Percentiles rank a stretch among this genome's conserved stretches.
Evolutionary conservation across 1,140 invertebrate species (phyloP).

Genomic region (Trichomalopsis sarcophagae): DNA sequence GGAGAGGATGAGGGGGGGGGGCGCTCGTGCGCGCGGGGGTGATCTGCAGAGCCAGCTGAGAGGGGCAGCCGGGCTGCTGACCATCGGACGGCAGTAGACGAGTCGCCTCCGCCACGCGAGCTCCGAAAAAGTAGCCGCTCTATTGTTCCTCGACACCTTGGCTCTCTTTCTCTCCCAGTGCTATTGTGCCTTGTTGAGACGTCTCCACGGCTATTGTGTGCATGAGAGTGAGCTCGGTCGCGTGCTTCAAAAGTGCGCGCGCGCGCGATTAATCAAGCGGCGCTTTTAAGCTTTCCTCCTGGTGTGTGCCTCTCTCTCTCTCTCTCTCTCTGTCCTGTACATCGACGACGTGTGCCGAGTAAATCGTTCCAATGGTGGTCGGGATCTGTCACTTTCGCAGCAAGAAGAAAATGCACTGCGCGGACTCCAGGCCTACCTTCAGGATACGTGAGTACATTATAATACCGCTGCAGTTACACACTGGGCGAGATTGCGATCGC

Average conservation of each 20-base stretch:
- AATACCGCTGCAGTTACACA: neutral
- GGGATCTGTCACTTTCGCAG: slow-evolving; percentile 62
- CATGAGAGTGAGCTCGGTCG: neutral
- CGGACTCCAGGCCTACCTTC: slow-evolving; percentile 53
- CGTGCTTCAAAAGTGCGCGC: slow-evolving; percentile 9
- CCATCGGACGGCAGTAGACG: slow-evolving; percentile 67
- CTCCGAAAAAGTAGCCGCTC: slow-evolving; percentile 45
- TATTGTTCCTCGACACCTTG: slow-evolving; percentile 14
- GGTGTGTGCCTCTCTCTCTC: neutral
- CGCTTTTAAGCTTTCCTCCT: neutral
- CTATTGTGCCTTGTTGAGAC: slow-evolving; percentile 10
- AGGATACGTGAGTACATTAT: slow-evolving; percentile 64
- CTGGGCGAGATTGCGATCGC: neutral
- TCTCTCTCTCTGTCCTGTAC: neutral
- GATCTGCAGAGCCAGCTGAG: slow-evolving; percentile 61
- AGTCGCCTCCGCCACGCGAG: slow-evolving; percentile 67
- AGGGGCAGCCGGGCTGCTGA: slow-evolving; percentile 63
- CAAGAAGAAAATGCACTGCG: slow-evolving; percentile 66
- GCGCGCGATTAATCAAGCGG: slow-evolving; percentile 32
- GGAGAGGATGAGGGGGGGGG: slow-evolving; percentile 31
- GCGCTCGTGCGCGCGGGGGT: slow-evolving; percentile 14
- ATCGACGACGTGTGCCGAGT: neutral
- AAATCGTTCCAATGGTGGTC: slow-evolving; percentile 62
- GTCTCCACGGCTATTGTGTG: neutral
- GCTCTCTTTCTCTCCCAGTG: slow-evolving; percentile 1